Evolutionary conservation across 2,888 invertebrate species (phyloP).

Genomic region (Tetramorium bicarinatum): DNA sequence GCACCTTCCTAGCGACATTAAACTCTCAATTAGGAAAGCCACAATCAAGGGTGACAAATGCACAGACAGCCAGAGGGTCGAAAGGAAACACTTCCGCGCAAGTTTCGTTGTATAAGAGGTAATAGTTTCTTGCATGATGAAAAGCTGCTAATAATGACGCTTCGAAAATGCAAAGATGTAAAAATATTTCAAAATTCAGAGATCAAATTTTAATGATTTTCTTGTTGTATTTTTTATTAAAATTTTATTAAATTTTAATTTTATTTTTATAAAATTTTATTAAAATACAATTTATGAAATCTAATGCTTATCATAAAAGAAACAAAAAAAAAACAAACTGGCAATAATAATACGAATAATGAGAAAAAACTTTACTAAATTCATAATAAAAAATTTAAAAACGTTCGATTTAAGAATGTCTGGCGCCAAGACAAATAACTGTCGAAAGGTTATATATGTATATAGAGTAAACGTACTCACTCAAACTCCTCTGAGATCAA

Average conservation of each 20-base stretch:
- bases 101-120: constrained; percentile 29
- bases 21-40: constrained; percentile 73
- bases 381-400: neutral
- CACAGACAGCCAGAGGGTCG: constrained; percentile 8
- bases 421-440: neutral
- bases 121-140: constrained; percentile 12
- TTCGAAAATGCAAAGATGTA: neutral
- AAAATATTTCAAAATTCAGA: neutral
- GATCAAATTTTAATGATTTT: neutral
- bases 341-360: neutral
- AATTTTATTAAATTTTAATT: neutral
- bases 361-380: neutral
- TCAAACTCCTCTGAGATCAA: neutral
- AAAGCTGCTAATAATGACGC: neutral
- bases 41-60: constrained; percentile 70
- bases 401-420: neutral
- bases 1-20: constrained; percentile 63
- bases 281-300: neutral
- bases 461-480: constrained; percentile 26
- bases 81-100: constrained; percentile 24
- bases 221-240: neutral
- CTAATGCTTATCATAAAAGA: neutral
- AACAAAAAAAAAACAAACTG: neutral
- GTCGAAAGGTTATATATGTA: neutral
- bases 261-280: neutral